Evolutionary conservation across 2,797 vertebrate species (phyloP).

Genomic region (Squalus acanthias): DNA sequence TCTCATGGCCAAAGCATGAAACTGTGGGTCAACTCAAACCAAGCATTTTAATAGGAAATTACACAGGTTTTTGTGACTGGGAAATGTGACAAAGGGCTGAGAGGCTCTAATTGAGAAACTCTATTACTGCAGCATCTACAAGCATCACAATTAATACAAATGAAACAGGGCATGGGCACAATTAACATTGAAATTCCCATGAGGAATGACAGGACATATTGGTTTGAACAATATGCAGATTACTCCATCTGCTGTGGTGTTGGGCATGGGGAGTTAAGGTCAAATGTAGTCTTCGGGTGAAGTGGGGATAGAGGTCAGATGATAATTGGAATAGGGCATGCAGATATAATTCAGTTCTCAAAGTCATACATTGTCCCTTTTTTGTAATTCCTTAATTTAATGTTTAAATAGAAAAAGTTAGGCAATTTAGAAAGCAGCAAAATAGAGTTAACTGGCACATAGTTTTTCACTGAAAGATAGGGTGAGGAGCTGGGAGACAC

Average conservation of each 20-base stretch:
- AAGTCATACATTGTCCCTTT: not conserved
- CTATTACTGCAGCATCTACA: not conserved
- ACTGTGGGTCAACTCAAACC: not conserved
- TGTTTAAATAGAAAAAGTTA: not conserved
- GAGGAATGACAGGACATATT: not conserved
- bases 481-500: not conserved
- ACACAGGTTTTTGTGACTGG: not conserved
- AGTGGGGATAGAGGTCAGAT: not conserved
- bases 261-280: not conserved
- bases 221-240: slow-evolving; percentile 30
- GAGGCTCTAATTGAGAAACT: not conserved
- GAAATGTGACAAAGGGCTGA: not conserved
- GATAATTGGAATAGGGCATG: not conserved
- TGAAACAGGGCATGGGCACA: not conserved
- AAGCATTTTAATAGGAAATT: not conserved
- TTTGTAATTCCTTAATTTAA: not conserved
- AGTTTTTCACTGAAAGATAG: not conserved
- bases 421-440: not conserved
- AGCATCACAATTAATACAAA: slow-evolving; percentile 4
- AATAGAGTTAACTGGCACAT: not conserved
- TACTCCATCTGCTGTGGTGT: slow-evolving; percentile 10
- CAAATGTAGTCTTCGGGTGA: not conserved
- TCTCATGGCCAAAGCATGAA: not conserved
- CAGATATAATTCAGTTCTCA: not conserved
- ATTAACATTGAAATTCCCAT: slow-evolving; percentile 18